These are phyloP conservation scores for Indri indri DNA, from an alignment of 2,113 vertebrate species.

Conservation along the genomic window DNA sequence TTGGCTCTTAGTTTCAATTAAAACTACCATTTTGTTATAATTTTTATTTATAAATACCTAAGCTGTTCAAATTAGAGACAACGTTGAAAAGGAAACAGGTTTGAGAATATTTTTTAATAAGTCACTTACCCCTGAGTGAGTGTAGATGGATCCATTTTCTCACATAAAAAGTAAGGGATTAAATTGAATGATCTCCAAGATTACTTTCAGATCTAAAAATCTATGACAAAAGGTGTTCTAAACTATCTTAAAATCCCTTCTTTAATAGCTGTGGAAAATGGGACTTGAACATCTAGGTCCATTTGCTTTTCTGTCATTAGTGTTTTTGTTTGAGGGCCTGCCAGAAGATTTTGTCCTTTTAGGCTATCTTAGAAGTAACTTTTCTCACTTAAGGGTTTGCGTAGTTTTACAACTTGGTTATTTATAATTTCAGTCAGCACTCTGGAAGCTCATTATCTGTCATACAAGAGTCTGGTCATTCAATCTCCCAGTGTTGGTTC, in stretches of 20 bases:
- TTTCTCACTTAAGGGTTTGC: background rate
- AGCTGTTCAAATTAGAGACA: background rate
- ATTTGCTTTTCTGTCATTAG: background rate
- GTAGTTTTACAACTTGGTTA: background rate
- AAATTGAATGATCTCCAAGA: background rate
- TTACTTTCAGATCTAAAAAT: constrained; percentile 1
- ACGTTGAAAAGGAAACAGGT: background rate
- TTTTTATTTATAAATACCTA: constrained; percentile 1
- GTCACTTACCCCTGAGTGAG: background rate
- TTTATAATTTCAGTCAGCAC: background rate
- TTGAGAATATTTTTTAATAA: background rate
- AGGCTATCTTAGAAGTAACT: background rate
- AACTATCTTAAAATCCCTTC: background rate
- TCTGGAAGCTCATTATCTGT: background rate
- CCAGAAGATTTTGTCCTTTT: background rate
- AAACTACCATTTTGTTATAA: background rate
- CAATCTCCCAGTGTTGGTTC: background rate
- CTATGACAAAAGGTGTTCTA: background rate
- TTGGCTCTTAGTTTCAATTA: background rate
- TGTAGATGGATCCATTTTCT: background rate
- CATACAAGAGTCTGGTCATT: constrained; percentile 23
- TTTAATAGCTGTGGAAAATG: background rate
- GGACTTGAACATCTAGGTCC: background rate
- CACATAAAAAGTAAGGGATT: background rate
- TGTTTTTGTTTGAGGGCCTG: background rate